Evolutionary conservation across 1,140 invertebrate species (phyloP).

Genomic region (Papilio aristodemus): DNA sequence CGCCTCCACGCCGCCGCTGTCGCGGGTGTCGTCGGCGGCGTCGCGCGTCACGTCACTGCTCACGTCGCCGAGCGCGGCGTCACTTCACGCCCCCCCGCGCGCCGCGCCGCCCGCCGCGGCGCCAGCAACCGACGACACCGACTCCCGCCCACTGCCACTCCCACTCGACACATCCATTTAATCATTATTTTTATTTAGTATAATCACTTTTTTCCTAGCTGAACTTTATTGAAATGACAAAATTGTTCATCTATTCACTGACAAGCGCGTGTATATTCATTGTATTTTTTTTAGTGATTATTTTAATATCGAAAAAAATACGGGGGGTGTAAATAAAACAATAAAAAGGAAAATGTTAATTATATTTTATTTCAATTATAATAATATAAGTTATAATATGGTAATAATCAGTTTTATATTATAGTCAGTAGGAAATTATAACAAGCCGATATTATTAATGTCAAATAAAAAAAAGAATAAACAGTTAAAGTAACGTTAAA

Average conservation of each 20-base stretch:
- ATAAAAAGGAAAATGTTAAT: constrained; percentile 57
- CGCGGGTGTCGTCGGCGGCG: constrained; percentile 20
- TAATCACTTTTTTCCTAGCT: not conserved
- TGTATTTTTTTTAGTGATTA: not conserved
- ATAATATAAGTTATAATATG: constrained; percentile 70
- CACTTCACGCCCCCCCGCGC: too few species aligned
- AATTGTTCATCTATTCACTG: constrained; percentile 42
- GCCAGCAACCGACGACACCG: too few species aligned
- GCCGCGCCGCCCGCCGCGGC: too few species aligned
- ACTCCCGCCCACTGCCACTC: not conserved
- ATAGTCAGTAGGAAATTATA: constrained; percentile 66
- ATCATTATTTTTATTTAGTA: not conserved
- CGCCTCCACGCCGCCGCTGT: constrained; percentile 37
- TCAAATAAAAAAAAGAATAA: constrained; percentile 41
- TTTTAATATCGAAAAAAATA: constrained; percentile 23
- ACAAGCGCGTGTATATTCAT: constrained; percentile 37
- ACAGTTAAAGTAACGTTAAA: constrained; percentile 34
- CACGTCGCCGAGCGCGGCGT: not conserved
- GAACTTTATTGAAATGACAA: constrained; percentile 39
- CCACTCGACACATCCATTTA: constrained; percentile 48
- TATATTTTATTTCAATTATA: constrained; percentile 65
- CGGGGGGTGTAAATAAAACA: constrained; percentile 51
- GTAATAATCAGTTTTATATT: constrained; percentile 64
- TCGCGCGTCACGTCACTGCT: too few species aligned
- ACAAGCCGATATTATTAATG: constrained; percentile 58